Evolutionary conservation across 2,888 invertebrate species (phyloP), one percentile per base, ranked within the genome.

Genomic region (Pocota personata): DNA sequence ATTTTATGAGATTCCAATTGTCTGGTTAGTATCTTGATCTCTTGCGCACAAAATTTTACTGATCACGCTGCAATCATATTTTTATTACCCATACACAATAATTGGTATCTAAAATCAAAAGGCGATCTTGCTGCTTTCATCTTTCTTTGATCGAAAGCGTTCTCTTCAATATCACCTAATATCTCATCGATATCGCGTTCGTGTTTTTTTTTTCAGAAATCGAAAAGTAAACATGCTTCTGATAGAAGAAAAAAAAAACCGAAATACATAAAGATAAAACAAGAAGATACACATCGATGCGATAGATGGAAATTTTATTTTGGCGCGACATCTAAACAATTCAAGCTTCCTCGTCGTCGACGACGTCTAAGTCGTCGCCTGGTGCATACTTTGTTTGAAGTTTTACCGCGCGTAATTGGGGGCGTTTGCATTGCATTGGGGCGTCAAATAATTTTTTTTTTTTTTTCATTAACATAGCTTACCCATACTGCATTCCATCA

Each of bases 391-490:
- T 10, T 73, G 76, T 86, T 86, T 86, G 82, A 86, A 67, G 76
- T 86, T 86, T 16, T 12, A 27, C 80, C 76, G 40, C 60, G 48
- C 64, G 80, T 75, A 69, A 71, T 67, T 72, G 48, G 48, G 60
- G 86, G 86, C 86, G 86, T 86, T 84, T 43, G 84, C 84, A 86
- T 48, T 80, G 77, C 86, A 82, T 60, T 77, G 86, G 82, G 86
- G 82, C 76, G 76, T 72, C 60, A 57, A 77, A 72, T 57, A 16
- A 46, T 48, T 40, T 40, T 40, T 3, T 2, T 37, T 67, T 55
- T 55, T 48, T 48, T 55, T 35, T 14, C 14, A 30, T 7, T 52
- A 58, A 46, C 16, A 6, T 8, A 7, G 24, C 8, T 8, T 50
- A 52, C 8, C 19, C 14, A 57, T 21, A 37, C 40, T 43, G 52